Conservation (phyloP, 2,888 invertebrate genomes). For the Platerodrilus igneus region DNA sequence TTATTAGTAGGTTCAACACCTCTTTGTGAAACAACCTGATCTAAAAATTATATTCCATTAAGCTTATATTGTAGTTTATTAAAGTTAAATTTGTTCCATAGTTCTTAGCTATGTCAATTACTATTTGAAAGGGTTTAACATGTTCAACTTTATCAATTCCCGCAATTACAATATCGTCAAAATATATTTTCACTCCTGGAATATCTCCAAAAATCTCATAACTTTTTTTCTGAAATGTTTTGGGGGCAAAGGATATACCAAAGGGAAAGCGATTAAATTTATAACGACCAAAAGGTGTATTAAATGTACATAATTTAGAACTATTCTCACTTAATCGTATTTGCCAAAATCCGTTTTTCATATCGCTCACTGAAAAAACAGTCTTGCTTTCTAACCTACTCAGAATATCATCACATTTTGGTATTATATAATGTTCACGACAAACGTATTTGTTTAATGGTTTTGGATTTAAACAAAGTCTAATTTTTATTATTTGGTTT, state of each 20-base stretch:
- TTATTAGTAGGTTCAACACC: conserved; percentile 14
- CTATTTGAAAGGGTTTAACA: conserved; percentile 20
- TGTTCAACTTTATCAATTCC: conserved; percentile 24
- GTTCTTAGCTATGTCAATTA: conserved; percentile 21
- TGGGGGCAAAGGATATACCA: conserved; percentile 23
- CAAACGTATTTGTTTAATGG: too few species aligned
- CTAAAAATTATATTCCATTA: conserved; percentile 23
- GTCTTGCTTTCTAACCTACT: too few species aligned
- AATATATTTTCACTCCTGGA: conserved; percentile 27
- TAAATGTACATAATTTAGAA: conserved; percentile 8
- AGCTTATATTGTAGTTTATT: conserved; percentile 20
- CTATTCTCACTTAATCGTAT: conserved; percentile 1
- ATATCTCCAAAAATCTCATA: conserved; percentile 26
- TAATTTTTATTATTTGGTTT: too few species aligned
- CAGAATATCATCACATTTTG: too few species aligned
- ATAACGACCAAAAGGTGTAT: conserved; percentile 13
- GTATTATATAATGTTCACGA: too few species aligned
- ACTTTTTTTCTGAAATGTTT: conserved; percentile 27
- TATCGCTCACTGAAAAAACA: too few species aligned
- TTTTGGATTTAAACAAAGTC: too few species aligned
- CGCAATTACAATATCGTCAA: conserved; percentile 33
- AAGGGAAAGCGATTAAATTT: conserved; percentile 15
- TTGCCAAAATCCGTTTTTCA: conserved; percentile 8
- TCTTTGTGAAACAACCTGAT: conserved; percentile 16
- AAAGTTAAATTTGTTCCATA: conserved; percentile 23